phyloP scores from a whole-genome alignment of 1,140 invertebrate genomes.

The Proales similis region DNA sequence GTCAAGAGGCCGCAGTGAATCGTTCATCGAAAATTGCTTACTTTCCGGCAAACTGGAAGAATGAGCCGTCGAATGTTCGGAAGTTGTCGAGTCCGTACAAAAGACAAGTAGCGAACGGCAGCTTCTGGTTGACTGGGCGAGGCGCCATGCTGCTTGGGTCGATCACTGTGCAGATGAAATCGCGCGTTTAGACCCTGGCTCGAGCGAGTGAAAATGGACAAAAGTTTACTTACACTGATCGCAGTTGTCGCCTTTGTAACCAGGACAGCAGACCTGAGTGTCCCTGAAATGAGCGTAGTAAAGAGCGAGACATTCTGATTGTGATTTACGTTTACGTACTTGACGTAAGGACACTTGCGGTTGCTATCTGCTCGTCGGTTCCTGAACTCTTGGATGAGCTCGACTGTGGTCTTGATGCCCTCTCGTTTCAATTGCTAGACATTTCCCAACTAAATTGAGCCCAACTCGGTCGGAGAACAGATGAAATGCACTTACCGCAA shows the following conservation, averaged over 20 bases:
- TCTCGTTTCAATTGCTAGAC: slow-evolving; percentile 14
- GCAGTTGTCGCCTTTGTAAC: slow-evolving; percentile 17
- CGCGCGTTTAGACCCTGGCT: neutral
- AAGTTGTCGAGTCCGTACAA: slow-evolving; percentile 71
- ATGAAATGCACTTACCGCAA: neutral
- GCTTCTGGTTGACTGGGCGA: neutral
- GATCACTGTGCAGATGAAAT: slow-evolving; percentile 9
- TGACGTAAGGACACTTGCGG: slow-evolving; percentile 29
- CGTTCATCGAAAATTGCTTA: slow-evolving; percentile 11
- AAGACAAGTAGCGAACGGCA: slow-evolving; percentile 56
- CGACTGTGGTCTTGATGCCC: slow-evolving; percentile 11
- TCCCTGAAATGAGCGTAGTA: too few relatives aligned
- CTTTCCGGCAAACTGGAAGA: slow-evolving; percentile 52
- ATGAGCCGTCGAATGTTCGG: slow-evolving; percentile 72
- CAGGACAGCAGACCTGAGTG: slow-evolving; percentile 16
- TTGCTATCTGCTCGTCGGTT: slow-evolving; percentile 1
- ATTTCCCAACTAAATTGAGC: neutral
- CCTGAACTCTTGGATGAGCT: slow-evolving; percentile 7
- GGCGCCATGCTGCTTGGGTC: neutral
- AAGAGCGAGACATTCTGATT: too few relatives aligned
- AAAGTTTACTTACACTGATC: neutral
- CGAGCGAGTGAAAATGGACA: neutral
- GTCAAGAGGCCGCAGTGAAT: neutral
- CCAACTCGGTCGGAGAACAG: neutral
- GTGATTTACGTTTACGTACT: too few relatives aligned